A percentile compares a stretch with the other conserved stretches of the same genome.
phyloP scores from a whole-genome alignment of 2,888 invertebrate genomes.

The Galeruca laticollis region DNA sequence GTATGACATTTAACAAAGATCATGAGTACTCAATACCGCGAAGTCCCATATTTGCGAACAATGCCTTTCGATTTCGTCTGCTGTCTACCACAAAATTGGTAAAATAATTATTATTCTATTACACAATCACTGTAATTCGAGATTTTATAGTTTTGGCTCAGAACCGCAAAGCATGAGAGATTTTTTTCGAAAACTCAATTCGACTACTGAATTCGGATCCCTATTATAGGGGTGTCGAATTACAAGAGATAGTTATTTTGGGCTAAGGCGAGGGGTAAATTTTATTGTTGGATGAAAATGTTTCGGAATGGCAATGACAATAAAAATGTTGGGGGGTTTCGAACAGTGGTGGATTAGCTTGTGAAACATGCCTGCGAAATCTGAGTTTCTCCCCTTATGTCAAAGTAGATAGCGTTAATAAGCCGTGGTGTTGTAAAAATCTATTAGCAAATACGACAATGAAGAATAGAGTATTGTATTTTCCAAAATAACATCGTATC shows the following conservation, averaged over 20 bases:
- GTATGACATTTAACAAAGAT: too few relatives aligned
- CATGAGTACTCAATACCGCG: too few relatives aligned
- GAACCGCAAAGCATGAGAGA: constrained; percentile 43
- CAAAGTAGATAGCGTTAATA: background rate
- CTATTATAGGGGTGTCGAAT: constrained; percentile 30
- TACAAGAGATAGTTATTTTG: constrained; percentile 41
- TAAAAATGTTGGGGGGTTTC: constrained; percentile 15
- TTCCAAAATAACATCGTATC: too few relatives aligned
- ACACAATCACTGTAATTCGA: constrained; percentile 40
- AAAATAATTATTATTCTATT: constrained; percentile 40
- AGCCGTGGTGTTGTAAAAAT: background rate
- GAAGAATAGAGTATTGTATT: background rate
- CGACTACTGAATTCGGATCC: constrained; percentile 25
- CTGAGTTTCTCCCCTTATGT: background rate
- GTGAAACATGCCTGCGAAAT: background rate
- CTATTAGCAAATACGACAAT: background rate
- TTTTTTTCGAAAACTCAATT: constrained; percentile 35
- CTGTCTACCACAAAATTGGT: constrained; percentile 30
- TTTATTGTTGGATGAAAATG: constrained; percentile 41
- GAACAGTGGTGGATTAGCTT: constrained; percentile 7
- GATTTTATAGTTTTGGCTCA: constrained; percentile 38
- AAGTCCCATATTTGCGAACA: background rate
- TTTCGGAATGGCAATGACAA: constrained; percentile 26
- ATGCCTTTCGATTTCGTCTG: background rate
- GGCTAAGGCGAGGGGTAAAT: constrained; percentile 25